A percentile compares a stretch with the other conserved stretches of the same genome.
These are phyloP conservation scores for Hippocampus zosterae DNA, from an alignment of 2,113 vertebrate species.

Conservation along the genomic window DNA sequence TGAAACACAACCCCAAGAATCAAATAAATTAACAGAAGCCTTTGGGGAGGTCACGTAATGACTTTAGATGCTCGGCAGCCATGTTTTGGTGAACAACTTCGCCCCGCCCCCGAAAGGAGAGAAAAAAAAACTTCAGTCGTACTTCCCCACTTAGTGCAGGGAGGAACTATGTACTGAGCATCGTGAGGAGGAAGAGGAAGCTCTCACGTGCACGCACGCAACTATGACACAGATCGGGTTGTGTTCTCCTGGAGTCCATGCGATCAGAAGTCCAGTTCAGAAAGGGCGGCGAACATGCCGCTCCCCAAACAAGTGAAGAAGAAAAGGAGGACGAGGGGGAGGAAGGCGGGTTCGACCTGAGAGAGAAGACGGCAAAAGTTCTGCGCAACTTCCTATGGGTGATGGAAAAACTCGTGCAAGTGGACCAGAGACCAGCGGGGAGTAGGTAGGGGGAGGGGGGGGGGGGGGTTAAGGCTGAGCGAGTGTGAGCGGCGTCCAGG, in stretches of 20 bases:
- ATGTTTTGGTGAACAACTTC: conserved; percentile 20
- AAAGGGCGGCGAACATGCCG: conserved; percentile 1
- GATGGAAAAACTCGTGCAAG: background rate
- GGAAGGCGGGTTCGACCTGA: conserved; percentile 2
- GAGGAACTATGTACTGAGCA: conserved; percentile 29
- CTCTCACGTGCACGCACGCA: conserved; percentile 2
- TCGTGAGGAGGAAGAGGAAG: conserved; percentile 22
- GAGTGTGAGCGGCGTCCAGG: conserved; percentile 24
- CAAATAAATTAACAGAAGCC: conserved; percentile 31
- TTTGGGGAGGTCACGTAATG: conserved; percentile 15
- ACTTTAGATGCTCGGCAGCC: background rate
- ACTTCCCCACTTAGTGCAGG: conserved; percentile 7
- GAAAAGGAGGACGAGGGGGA: background rate
- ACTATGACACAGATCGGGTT: background rate
- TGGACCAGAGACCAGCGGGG: background rate
- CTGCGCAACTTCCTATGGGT: background rate
- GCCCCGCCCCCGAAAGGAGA: background rate
- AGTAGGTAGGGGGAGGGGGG: background rate
- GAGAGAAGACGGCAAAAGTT: conserved; percentile 32
- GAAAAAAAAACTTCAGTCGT: conserved; percentile 20
- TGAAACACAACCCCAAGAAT: conserved; percentile 8
- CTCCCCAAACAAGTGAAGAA: conserved; percentile 1
- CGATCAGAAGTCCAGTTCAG: conserved; percentile 43
- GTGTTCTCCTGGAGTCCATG: conserved; percentile 14
- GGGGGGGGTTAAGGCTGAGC: conserved; percentile 52